Evolutionary conservation across 2,113 vertebrate species (phyloP).

Genomic region (Sakesphorus luctuosus): DNA sequence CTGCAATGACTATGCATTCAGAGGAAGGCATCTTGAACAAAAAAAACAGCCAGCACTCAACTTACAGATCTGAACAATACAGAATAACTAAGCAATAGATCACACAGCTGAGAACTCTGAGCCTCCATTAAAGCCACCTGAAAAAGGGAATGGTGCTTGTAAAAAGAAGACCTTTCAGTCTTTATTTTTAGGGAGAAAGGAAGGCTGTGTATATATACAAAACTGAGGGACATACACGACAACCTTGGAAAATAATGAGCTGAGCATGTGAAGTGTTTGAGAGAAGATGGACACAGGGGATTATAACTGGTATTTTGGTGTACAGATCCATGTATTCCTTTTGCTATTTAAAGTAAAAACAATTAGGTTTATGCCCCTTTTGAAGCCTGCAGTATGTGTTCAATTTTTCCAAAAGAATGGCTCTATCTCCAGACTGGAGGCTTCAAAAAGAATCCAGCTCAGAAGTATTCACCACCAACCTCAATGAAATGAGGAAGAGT

Average conservation of each 20-base stretch:
- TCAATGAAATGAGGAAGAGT: neutral
- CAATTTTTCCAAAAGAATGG: neutral
- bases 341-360: neutral
- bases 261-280: neutral
- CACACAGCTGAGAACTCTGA: neutral
- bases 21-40: neutral
- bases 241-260: neutral
- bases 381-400: neutral
- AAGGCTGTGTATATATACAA: neutral
- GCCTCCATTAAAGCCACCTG: neutral
- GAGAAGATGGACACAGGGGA: neutral
- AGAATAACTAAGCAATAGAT: neutral
- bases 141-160: neutral
- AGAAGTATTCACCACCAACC: neutral
- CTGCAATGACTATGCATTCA: neutral
- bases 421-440: neutral
- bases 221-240: neutral
- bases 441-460: neutral
- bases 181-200: neutral
- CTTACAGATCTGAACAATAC: neutral
- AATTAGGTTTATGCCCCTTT: neutral
- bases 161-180: neutral
- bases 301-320: neutral
- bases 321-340: neutral
- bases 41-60: neutral